Base-by-base conservation (phyloP, 1,140 invertebrate genomes). In the Harpegnathos saltator region DNA sequence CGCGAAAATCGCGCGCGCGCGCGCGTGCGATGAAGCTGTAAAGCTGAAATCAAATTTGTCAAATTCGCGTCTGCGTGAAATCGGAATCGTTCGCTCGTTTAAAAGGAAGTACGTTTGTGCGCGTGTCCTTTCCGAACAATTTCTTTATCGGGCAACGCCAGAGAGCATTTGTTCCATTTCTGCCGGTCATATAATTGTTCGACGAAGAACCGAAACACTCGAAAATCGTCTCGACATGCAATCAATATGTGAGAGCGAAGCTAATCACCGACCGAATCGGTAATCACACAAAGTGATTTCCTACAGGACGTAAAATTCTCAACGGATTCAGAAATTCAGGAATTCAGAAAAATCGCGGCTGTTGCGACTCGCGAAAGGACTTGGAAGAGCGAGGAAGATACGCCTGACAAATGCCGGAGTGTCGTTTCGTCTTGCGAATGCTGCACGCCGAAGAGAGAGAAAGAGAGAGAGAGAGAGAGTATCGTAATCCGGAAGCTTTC, bases 61-160 rank as follows among this genome's bases (percentile, higher is more conserved):
- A 59, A 74, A 66, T 77, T 77, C 19, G 29, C 15, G 52, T 77
- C 61, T 77, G 29, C 17, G 29, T 19, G 62, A 77, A 56, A 77
- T 54, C 66, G 29, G 11, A 22, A 29, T 14, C 50, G 29, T 15
- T 33, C 17, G 17, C 29, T 22, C 44, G n/a, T 58, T 15, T 26
- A 73, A 59, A 59, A 9, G 0, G 1, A 15, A 38, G 54, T n/a
- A 24, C 12, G 5, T 44, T 44, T 44, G 38, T 44, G 38, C 62
- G 52, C 12, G 24, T 24, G 14, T 14, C 4, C 3, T 19, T 59
- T 59, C 3, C 22, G 38, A 9, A 9, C 38, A 48, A 62, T 71
- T 54, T 58, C 33, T 24, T 72, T 24, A 38, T 4, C 14, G 4
- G 1, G 9, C 4, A 44, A 44, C 38, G 38, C 38, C 3, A 44